Percentiles rank a stretch among this genome's conserved stretches.
Conservation (phyloP, 1,140 invertebrate genomes). For the Hormaphis cornu region DNA sequence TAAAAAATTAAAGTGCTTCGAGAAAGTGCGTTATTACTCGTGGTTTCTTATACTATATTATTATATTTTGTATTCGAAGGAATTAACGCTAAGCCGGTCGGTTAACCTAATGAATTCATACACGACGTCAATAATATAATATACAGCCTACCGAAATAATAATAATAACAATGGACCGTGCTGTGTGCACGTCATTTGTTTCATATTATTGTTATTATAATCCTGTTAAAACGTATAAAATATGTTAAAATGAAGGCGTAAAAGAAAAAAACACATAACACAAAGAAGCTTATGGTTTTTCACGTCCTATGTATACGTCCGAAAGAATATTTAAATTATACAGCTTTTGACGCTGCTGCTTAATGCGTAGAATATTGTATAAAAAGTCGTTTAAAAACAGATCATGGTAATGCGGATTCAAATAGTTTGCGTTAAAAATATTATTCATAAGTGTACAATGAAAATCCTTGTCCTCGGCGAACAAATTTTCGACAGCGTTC, state of each 20-base stretch:
- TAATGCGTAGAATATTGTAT: not conserved
- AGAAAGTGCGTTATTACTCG: no score
- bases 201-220: slow-evolving; percentile 1
- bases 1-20: no score
- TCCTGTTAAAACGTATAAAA: slow-evolving; percentile 1
- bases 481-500: not conserved
- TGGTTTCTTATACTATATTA: no score
- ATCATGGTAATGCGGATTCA: not conserved
- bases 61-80: no score
- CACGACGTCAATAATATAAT: not conserved
- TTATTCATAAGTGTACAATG: no score
- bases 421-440: not conserved
- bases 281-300: not conserved
- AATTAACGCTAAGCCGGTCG: no score
- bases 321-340: not conserved
- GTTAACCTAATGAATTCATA: not conserved
- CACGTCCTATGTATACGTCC: not conserved
- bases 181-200: not conserved
- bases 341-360: not conserved
- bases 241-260: slow-evolving; percentile 2
- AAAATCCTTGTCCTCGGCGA: not conserved
- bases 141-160: no score
- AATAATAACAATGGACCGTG: not conserved
- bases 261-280: not conserved
- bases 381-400: slow-evolving; percentile 15